phyloP scores from a whole-genome alignment of 2,113 vertebrate genomes.

The Charina bottae region DNA sequence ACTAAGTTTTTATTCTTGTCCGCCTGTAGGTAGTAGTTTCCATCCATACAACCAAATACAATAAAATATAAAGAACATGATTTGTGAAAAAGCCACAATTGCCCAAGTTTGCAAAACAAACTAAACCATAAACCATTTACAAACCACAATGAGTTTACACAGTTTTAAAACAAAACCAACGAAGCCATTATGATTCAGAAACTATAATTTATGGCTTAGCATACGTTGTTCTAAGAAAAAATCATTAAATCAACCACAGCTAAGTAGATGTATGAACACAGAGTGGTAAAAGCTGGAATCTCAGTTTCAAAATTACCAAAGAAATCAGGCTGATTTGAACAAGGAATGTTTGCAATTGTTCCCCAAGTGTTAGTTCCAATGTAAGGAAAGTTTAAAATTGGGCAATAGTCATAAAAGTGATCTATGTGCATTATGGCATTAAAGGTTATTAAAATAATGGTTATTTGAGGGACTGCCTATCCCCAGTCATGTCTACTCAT shows the following conservation, averaged over 20 bases:
- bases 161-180: too few species aligned
- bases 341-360: background rate
- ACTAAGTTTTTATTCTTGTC: background rate
- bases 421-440: background rate
- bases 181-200: too few species aligned
- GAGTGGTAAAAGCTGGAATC: too few species aligned
- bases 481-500: too few species aligned
- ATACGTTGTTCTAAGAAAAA: too few species aligned
- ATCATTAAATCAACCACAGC: too few species aligned
- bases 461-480: too few species aligned
- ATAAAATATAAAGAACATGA: background rate
- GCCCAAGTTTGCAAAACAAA: background rate
- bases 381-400: background rate
- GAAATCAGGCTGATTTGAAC: too few species aligned
- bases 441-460: too few species aligned
- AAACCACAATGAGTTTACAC: background rate
- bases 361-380: background rate
- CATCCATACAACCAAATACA: background rate
- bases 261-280: too few species aligned
- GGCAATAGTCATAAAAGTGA: background rate
- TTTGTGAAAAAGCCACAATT: background rate
- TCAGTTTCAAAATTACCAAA: too few species aligned
- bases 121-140: background rate
- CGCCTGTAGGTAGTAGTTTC: background rate
- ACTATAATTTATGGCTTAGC: too few species aligned